Evolutionary conservation across 1,140 invertebrate genomes (phyloP).

Genomic region (Batillaria attramentaria): DNA sequence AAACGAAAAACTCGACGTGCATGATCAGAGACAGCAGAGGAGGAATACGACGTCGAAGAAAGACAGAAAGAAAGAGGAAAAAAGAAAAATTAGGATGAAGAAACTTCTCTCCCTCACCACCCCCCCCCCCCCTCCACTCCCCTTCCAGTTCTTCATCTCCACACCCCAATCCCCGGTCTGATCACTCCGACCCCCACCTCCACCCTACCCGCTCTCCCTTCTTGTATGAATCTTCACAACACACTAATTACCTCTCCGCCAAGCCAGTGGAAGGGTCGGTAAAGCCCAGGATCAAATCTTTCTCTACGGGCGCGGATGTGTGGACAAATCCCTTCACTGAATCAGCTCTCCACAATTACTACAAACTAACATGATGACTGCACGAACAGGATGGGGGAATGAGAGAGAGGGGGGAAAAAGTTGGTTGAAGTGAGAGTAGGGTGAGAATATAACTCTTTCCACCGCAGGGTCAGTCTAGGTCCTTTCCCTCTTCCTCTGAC

Average conservation of each 20-base stretch:
- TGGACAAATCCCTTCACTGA: slow-evolving; percentile 24
- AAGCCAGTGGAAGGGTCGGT: slow-evolving; percentile 1
- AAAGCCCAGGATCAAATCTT: slow-evolving; percentile 24
- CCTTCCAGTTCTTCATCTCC: not conserved
- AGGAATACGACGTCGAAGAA: too few species aligned
- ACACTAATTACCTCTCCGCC: slow-evolving; percentile 30
- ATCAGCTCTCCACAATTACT: not conserved
- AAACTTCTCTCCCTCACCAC: not conserved
- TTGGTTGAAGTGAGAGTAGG: too few species aligned
- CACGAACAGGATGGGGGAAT: too few species aligned
- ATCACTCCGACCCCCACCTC: not conserved
- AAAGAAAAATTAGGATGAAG: not conserved
- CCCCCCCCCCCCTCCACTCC: not conserved
- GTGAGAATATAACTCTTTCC: too few species aligned
- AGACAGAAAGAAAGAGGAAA: not conserved
- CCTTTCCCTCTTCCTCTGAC: not conserved
- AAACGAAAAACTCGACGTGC: too few species aligned
- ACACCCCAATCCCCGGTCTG: not conserved
- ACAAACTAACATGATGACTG: too few species aligned
- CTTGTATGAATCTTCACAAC: not conserved
- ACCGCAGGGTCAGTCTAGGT: too few species aligned
- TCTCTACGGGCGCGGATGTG: slow-evolving; percentile 15
- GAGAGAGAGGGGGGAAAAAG: too few species aligned
- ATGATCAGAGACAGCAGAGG: too few species aligned
- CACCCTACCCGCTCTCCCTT: not conserved